Percentiles rank a stretch among this genome's conserved stretches.
phyloP scores from a whole-genome alignment of 1,140 invertebrate genomes.

The Hypsibius dujardini region DNA sequence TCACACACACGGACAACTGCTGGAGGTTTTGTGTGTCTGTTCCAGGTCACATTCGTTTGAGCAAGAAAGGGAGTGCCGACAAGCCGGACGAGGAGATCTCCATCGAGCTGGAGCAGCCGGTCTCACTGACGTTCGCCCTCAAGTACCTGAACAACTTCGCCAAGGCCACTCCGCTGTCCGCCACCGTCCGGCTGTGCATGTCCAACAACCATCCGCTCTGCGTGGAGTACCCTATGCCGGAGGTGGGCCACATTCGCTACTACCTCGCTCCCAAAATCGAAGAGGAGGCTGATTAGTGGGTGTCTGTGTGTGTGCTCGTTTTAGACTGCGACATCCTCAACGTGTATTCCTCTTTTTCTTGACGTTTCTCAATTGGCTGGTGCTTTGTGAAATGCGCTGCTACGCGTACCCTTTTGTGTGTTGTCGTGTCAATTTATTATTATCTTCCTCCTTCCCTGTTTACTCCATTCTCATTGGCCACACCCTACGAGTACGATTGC shows the following conservation, averaged over 20 bases:
- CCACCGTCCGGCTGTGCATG: conserved; percentile 65
- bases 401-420: too few relatives aligned
- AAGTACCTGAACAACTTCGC: conserved; percentile 84
- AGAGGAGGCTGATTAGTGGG: conserved; percentile 58
- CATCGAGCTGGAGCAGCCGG: conserved; percentile 95
- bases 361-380: too few relatives aligned
- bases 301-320: too few relatives aligned
- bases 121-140: conserved; percentile 71
- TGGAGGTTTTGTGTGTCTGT: conserved; percentile 23
- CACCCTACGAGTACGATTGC: too few relatives aligned
- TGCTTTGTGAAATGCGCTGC: too few relatives aligned
- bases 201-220: conserved; percentile 88
- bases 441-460: too few relatives aligned
- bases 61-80: conserved; percentile 71
- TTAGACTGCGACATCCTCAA: too few relatives aligned
- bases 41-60: conserved; percentile 73
- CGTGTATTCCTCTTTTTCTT: too few relatives aligned
- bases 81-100: conserved; percentile 85
- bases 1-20: not conserved
- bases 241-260: conserved; percentile 87
- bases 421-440: too few relatives aligned
- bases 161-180: conserved; percentile 77
- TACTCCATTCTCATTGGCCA: too few relatives aligned
- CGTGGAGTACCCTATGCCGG: conserved; percentile 88
- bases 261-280: conserved; percentile 98